Percentiles rank a stretch among this genome's conserved stretches.
Conservation (phyloP, 2,113 vertebrate genomes). For the Epinephelus moara region DNA sequence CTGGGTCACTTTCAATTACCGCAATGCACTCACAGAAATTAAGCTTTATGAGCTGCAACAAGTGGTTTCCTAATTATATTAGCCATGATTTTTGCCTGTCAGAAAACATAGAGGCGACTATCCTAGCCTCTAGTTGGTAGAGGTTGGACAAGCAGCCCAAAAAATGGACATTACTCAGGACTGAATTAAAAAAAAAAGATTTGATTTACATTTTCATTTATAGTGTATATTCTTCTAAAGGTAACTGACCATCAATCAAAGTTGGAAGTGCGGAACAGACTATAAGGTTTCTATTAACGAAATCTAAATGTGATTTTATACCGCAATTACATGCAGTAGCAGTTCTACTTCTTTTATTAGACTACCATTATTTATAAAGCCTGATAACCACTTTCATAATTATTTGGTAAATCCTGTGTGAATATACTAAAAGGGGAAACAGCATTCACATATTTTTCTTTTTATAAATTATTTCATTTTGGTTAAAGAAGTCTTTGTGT, state of each 20-base stretch:
- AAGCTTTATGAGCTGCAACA: neutral
- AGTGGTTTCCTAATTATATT: too few relatives aligned
- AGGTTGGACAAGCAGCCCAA: too few relatives aligned
- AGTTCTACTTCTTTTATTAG: neutral
- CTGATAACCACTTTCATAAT: too few relatives aligned
- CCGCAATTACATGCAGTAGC: neutral
- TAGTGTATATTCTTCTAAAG: too few relatives aligned
- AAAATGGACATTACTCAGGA: too few relatives aligned
- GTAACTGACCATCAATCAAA: too few relatives aligned
- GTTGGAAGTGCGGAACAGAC: neutral
- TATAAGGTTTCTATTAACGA: neutral
- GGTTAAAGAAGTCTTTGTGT: neutral
- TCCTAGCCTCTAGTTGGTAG: too few relatives aligned
- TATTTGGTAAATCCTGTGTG: neutral
- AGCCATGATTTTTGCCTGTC: too few relatives aligned
- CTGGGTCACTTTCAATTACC: neutral
- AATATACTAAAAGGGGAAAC: neutral
- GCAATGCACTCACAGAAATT: neutral
- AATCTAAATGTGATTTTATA: neutral
- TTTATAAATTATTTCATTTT: neutral
- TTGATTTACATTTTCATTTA: too few relatives aligned
- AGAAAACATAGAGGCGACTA: too few relatives aligned
- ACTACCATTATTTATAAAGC: neutral
- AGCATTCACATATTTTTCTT: neutral
- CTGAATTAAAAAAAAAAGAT: too few relatives aligned